A percentile compares a stretch with the other conserved stretches of the same genome.
Evolutionary conservation across 2,888 invertebrate species (phyloP).

Genomic region (Reticulitermes lucifugus): DNA sequence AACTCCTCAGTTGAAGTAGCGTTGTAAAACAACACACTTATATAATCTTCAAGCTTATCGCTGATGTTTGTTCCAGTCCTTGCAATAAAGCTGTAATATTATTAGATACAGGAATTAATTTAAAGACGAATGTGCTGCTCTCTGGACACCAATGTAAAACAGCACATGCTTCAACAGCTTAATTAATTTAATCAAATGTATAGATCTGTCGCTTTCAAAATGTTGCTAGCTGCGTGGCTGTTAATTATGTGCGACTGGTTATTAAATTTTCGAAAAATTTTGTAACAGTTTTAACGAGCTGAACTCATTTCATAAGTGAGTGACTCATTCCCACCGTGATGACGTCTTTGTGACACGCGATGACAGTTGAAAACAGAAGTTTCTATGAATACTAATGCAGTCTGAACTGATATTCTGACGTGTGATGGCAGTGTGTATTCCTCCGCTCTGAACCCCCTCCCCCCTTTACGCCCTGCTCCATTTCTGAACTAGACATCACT

Average conservation of each 20-base stretch:
- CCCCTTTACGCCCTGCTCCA: neutral
- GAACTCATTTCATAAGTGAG: slow-evolving; percentile 24
- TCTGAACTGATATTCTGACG: slow-evolving; percentile 17
- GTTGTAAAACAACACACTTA: too few relatives aligned
- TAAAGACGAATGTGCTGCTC: too few relatives aligned
- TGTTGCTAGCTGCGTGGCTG: neutral
- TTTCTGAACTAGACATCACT: slow-evolving; percentile 29
- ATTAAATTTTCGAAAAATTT: slow-evolving; percentile 17
- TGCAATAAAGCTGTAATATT: too few relatives aligned
- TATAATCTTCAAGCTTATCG: too few relatives aligned
- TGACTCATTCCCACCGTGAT: slow-evolving; percentile 13
- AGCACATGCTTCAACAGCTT: neutral
- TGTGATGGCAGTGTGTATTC: slow-evolving; percentile 17
- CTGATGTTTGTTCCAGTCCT: too few relatives aligned
- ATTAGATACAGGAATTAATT: too few relatives aligned
- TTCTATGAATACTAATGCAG: slow-evolving; percentile 31
- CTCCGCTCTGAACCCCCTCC: neutral
- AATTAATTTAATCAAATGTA: slow-evolving; percentile 30
- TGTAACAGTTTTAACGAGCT: slow-evolving; percentile 25
- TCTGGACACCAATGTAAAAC: too few relatives aligned
- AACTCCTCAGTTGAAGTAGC: too few relatives aligned
- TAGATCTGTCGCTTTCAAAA: neutral
- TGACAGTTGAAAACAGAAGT: slow-evolving; percentile 34
- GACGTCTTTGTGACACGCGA: slow-evolving; percentile 3
- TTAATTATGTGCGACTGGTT: slow-evolving; percentile 25